A percentile compares a stretch with the other conserved stretches of the same genome.
Conservation (phyloP, 2,888 invertebrate genomes). For the Muscina levida region DNA sequence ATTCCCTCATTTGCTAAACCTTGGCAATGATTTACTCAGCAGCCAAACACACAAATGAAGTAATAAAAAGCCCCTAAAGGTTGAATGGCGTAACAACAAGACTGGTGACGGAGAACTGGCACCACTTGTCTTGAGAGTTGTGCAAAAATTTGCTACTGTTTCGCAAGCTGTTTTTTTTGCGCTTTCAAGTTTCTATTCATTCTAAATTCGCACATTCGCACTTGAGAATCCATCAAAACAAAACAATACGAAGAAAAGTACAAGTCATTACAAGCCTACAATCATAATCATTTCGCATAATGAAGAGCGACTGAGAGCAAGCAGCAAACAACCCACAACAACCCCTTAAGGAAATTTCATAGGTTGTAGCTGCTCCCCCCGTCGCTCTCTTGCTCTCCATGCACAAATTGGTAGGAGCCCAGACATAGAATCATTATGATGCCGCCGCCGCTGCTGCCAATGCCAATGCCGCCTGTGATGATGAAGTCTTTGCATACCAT, state of each 20-base stretch:
- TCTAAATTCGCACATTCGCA: constrained; percentile 1
- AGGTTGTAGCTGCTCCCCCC: too few relatives aligned
- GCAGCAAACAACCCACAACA: too few relatives aligned
- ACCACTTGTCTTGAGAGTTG: too few relatives aligned
- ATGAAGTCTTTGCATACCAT: too few relatives aligned
- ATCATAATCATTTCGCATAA: background rate
- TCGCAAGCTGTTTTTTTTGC: background rate
- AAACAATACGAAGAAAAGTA: background rate
- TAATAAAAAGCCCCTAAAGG: constrained; percentile 10
- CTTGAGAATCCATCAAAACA: background rate
- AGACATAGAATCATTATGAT: background rate
- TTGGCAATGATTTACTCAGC: constrained; percentile 10
- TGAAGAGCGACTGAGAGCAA: too few relatives aligned
- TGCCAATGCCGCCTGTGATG: background rate
- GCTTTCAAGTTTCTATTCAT: background rate
- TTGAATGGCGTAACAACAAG: background rate
- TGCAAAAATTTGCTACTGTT: constrained; percentile 6
- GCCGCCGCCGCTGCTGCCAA: background rate
- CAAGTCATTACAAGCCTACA: constrained; percentile 4
- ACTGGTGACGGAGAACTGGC: constrained; percentile 28
- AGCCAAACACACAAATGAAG: background rate
- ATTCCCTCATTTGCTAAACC: constrained; percentile 4
- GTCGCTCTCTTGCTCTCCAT: too few relatives aligned
- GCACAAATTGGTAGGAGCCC: background rate
- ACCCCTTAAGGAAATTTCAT: too few relatives aligned